Evolutionary conservation across 2,888 invertebrate species (phyloP).

Genomic region (Nasonia oneida): DNA sequence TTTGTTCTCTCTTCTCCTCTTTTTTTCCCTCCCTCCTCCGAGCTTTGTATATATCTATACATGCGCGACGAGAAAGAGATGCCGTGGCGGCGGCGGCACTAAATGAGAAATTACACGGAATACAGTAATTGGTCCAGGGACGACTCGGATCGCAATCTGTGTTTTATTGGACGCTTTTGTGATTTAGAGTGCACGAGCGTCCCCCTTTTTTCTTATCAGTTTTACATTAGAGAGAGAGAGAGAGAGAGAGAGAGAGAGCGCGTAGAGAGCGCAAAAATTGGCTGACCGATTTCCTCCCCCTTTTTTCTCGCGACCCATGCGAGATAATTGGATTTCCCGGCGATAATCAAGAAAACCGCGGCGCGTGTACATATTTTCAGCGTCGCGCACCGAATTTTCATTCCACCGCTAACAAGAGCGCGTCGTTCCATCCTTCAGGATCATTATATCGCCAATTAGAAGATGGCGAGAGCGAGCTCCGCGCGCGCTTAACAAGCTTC

Average conservation of each 20-base stretch:
- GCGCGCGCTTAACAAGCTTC: constrained; percentile 79
- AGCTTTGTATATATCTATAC: constrained; percentile 46
- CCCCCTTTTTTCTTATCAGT: constrained; percentile 42
- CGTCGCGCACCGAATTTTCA: constrained; percentile 41
- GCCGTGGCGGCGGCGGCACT: constrained; percentile 27
- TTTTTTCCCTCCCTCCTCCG: constrained; percentile 18
- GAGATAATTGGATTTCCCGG: constrained; percentile 13
- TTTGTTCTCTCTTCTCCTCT: constrained; percentile 10
- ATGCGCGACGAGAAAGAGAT: constrained; percentile 3
- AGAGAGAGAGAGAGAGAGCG: background rate
- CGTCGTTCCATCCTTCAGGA: constrained; percentile 78
- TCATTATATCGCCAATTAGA: constrained; percentile 80
- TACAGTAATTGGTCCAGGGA: constrained; percentile 54
- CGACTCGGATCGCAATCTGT: constrained; percentile 51
- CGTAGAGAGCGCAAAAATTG: constrained; percentile 13
- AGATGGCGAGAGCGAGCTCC: constrained; percentile 72
- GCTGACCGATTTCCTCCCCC: background rate
- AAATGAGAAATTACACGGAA: constrained; percentile 60
- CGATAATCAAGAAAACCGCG: background rate
- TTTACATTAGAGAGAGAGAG: constrained; percentile 27
- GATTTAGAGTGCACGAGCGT: constrained; percentile 42
- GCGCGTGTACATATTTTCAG: too few species aligned
- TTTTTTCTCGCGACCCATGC: background rate
- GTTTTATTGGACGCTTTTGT: constrained; percentile 57
- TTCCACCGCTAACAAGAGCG: constrained; percentile 43